Conservation (phyloP, 2,797 vertebrate species). For the Acanthis flammea region DNA sequence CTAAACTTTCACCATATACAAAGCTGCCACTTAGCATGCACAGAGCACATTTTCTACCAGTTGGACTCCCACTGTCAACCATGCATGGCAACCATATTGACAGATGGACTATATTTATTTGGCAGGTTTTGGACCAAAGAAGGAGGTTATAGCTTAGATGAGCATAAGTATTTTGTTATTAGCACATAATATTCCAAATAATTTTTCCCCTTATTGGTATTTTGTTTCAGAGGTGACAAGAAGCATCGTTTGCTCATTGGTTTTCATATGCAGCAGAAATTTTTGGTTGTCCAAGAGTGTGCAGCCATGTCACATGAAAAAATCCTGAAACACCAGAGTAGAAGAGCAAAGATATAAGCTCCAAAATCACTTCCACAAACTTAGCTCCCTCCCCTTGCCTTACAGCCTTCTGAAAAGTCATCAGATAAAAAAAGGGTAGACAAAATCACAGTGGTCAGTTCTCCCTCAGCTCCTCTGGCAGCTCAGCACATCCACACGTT, state of each 20-base stretch:
- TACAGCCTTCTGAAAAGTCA: background rate
- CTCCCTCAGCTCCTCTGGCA: background rate
- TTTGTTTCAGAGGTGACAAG: background rate
- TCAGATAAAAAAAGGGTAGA: background rate
- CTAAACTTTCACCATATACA: background rate
- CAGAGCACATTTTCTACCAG: background rate
- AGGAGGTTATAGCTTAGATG: background rate
- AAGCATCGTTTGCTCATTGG: background rate
- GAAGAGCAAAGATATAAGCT: background rate
- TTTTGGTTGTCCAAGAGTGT: background rate
- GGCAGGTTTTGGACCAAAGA: slow-evolving; percentile 26
- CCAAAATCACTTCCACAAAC: background rate
- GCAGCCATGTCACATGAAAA: background rate
- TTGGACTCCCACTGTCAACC: background rate
- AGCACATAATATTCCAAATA: background rate
- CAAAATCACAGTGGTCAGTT: background rate
- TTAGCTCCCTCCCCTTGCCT: accelerated
- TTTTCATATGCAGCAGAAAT: background rate
- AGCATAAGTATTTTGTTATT: background rate
- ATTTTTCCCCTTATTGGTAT: background rate
- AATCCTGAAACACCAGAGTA: background rate
- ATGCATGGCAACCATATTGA: background rate
- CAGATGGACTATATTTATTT: background rate
- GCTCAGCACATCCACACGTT: background rate
- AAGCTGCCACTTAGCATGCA: background rate